A percentile compares a stretch with the other conserved stretches of the same genome.
Evolutionary conservation across 2,797 vertebrate species (phyloP).

Genomic region (Megalops cyprinoides): DNA sequence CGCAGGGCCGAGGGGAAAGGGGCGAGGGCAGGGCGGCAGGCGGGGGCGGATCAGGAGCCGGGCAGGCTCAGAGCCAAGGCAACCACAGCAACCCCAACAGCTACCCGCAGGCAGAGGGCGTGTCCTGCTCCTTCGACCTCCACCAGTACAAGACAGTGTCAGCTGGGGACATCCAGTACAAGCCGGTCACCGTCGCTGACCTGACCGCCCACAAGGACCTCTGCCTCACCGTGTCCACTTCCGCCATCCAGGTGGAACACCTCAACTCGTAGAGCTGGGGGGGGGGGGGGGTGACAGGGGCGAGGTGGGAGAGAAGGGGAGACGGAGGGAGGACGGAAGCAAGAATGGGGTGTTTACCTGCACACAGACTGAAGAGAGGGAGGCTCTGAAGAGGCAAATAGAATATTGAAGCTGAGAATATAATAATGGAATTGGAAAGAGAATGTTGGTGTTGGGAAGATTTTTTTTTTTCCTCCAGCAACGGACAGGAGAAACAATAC

Average conservation of each 20-base stretch:
- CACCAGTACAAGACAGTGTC: conserved; percentile 92
- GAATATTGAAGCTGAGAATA: conserved; percentile 4
- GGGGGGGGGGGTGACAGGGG: conserved; percentile 20
- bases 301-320: not conserved
- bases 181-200: conserved; percentile 74
- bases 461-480: not conserved
- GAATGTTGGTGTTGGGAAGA: not conserved
- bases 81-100: conserved; percentile 69
- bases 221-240: conserved; percentile 95
- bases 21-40: conserved; percentile 55
- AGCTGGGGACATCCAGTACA: conserved; percentile 76
- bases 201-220: conserved; percentile 92
- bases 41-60: conserved; percentile 65
- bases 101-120: conserved; percentile 65
- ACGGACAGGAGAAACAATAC: not conserved
- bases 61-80: conserved; percentile 72
- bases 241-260: conserved; percentile 96
- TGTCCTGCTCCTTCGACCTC: conserved; percentile 90
- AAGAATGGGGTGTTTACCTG: conserved; percentile 57
- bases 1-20: conserved; percentile 56
- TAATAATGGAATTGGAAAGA: not conserved
- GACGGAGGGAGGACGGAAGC: conserved; percentile 56
- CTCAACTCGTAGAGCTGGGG: conserved; percentile 85
- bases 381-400: not conserved
- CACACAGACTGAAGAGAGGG: conserved; percentile 35